Evolutionary conservation across 2,888 invertebrate genomes (phyloP), one percentile per base, ranked within the genome.

Genomic region (Globia sparganii): DNA sequence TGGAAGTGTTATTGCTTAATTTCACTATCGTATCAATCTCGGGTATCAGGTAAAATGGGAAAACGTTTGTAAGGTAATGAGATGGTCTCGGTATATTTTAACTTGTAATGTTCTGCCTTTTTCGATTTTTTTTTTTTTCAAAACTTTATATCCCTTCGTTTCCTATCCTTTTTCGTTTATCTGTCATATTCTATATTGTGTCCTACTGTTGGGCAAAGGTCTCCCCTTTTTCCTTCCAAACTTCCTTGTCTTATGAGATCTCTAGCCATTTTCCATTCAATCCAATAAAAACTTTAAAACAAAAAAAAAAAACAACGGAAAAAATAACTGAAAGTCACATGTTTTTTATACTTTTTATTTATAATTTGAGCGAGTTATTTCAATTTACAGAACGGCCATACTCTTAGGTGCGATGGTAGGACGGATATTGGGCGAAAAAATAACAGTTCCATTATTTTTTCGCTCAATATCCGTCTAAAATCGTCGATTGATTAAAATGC

Each of bases 1-100:
- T 94, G 90, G 94, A 95, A 96, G 93, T 95, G 96, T 96, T 96
- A 96, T 96, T 94, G 94, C 96, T 96, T 96, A 95, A 96, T 96
- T 96, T 94, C 88, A 92, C 94, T 94, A 95, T 95, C 94, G 89
- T 91, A 92, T 93, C 93, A 91, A 93, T 92, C 90, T 90, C 87
- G 84, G 90, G 88, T 86, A 86, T 67, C 80, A 59, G 89, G 79
- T 88, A 78, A 78, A 80, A 81, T 83, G 70, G 65, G 37, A 56
- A 76, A 77, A 77, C 75, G 68, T 75, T 85, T 76, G 68, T 68
- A 70, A 43, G 56, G 59, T 88, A 85, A 87, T 86, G 65, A 85
- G 66, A 68, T 68, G 78, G 72, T 70, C 53, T 25, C 4, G 11
- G 53, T 56, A 53, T 65, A 71, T 64, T 78, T 73, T 68, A 43